phyloP scores from a whole-genome alignment of 2,113 vertebrate genomes.

The Rhynchomys soricoides region DNA sequence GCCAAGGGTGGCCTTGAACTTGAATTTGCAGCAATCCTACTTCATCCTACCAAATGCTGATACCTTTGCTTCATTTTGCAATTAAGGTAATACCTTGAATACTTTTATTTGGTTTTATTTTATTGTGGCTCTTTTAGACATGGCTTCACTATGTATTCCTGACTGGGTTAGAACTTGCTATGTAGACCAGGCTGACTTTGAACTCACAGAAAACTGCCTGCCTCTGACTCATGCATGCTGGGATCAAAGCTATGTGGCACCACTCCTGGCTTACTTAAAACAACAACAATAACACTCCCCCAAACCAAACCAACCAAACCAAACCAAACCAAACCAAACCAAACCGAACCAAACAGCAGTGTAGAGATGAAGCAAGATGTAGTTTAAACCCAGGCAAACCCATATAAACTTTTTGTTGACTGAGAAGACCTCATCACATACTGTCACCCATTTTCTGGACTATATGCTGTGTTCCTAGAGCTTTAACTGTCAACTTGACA shows the following conservation, averaged over 20 bases:
- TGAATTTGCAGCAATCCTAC: not conserved
- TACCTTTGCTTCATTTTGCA: not conserved
- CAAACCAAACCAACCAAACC: not conserved
- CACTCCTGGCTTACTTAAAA: not conserved
- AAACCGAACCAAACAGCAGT: not conserved
- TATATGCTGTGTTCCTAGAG: not conserved
- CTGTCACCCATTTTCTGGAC: not conserved
- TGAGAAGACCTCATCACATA: not conserved
- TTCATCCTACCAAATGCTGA: not conserved
- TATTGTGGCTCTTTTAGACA: not conserved
- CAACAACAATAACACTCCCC: no score
- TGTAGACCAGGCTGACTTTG: not conserved
- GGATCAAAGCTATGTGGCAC: not conserved
- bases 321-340: not conserved
- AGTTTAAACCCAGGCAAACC: constrained; percentile 35
- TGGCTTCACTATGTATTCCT: not conserved
- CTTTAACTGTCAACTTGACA: not conserved
- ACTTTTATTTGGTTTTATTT: not conserved
- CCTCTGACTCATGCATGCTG: not conserved
- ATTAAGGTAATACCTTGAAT: constrained; percentile 22
- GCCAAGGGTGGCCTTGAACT: not conserved
- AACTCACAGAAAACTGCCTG: not conserved
- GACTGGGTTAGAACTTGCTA: not conserved
- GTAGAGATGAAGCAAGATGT: constrained; percentile 1
- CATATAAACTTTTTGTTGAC: not conserved